Base-by-base conservation (phyloP, 2,888 invertebrate species). In the Lasiommata megera region DNA sequence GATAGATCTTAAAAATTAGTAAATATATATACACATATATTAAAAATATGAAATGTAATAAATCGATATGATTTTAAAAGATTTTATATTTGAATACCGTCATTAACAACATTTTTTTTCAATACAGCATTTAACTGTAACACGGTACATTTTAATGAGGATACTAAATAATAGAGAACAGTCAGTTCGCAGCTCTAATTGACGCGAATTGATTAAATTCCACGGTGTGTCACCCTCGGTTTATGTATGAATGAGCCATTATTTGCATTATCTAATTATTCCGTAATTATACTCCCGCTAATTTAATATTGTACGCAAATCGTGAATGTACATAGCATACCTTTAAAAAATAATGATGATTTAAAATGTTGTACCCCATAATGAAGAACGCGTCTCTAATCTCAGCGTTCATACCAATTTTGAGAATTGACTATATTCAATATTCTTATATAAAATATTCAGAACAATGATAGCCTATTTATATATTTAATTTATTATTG, bases 241-340 rank as follows among this genome's bases (percentile, higher is more conserved):
- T 47, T 17, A 72, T 73, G 77, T 78, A 76, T 82, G 77, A 73
- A 84, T 79, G 77, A 73, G 72, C 67, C 69, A 62, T 74, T 74
- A 77, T 80, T 76, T 69, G 68, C 69, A 70, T 75, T 71, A 62
- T 58, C 54, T 64, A 64, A 67, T 75, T 73, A 74, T 54, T 62
- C 38, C 50, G 48, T 73, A 72, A 54, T 55, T 18, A 23, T 23
- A 18, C 29, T 28, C 16, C 12, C 18, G 47, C 52, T 48, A 61
- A 58, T 58, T 53, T 41, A 38, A 50, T 46, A 23, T 28, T 11
- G 29, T 34, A 16, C 18, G 47, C 17, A 28, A 23, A 60, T 53
- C 47, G 41, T 52, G 37, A 48, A 37, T 47, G 8, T 18, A 12
- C 9, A 9, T 14, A 34, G n/a, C 40, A 16, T 5, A 23, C 3